A percentile compares a stretch with the other conserved stretches of the same genome.
Conservation (phyloP, 2,113 vertebrate species). For the Tachuris rubrigastra region DNA sequence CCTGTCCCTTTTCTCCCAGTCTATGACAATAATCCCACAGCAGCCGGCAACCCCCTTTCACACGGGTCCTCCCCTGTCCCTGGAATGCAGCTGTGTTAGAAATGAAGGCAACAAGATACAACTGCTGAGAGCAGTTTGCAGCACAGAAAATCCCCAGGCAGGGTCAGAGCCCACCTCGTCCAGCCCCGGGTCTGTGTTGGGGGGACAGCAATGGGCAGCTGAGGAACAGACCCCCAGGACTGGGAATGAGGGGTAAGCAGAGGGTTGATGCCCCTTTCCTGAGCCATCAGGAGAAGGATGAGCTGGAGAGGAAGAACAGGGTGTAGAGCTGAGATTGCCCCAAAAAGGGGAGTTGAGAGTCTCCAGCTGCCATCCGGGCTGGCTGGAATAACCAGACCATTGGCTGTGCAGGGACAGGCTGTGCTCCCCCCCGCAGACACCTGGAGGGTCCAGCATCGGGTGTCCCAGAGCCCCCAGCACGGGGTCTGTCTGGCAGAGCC, state of each 20-base stretch:
- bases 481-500: background rate
- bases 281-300: background rate
- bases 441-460: background rate
- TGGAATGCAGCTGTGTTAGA: background rate
- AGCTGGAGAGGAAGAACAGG: background rate
- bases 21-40: background rate
- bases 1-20: background rate
- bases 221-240: rapidly evolving
- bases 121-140: background rate
- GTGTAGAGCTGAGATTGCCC: background rate
- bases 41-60: background rate
- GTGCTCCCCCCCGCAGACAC: background rate
- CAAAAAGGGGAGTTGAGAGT: background rate
- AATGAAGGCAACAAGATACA: background rate
- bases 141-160: background rate
- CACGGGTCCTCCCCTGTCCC: background rate
- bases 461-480: rapidly evolving
- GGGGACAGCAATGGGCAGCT: background rate
- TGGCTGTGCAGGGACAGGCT: background rate
- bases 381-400: rapidly evolving
- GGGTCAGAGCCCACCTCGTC: background rate
- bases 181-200: background rate
- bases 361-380: background rate
- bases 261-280: background rate
- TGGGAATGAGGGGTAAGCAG: background rate